phyloP scores from a whole-genome alignment of 2,797 vertebrate genomes.

The Gobio occitaniae region DNA sequence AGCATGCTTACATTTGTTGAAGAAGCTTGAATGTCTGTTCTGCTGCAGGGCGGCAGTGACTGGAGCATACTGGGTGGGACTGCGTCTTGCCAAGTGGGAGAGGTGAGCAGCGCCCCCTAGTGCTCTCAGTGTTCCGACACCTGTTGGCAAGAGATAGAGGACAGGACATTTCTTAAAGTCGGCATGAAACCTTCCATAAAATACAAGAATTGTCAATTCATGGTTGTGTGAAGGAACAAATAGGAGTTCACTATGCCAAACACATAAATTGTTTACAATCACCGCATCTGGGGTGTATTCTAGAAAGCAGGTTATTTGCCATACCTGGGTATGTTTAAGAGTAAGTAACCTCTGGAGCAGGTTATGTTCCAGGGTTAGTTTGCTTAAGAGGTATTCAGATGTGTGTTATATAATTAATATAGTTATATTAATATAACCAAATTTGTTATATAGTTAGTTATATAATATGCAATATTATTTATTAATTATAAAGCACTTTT shows the following conservation, averaged over 20 bases:
- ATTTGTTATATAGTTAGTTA: no score
- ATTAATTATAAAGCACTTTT: no score
- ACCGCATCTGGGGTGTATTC: neutral
- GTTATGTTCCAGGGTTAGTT: no score
- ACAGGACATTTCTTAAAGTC: neutral
- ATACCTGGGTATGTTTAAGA: no score
- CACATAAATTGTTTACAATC: neutral
- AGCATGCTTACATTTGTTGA: slow-evolving; percentile 76
- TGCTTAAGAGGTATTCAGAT: no score
- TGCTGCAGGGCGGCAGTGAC: slow-evolving; percentile 65
- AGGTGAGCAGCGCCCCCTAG: slow-evolving; percentile 55
- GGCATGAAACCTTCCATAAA: neutral
- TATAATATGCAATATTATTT: no score
- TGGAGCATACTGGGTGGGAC: slow-evolving; percentile 37
- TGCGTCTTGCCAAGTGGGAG: slow-evolving; percentile 44
- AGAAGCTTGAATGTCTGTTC: slow-evolving; percentile 77
- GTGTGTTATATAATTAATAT: no score
- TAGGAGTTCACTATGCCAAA: neutral
- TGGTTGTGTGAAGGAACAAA: neutral
- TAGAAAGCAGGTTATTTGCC: no score
- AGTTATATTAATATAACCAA: no score
- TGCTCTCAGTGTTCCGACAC: slow-evolving; percentile 59
- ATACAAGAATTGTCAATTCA: neutral
- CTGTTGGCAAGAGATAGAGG: slow-evolving; percentile 50
- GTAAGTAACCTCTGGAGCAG: no score